Evolutionary conservation across 2,797 vertebrate genomes (phyloP).

Genomic region (Diceros bicornis): DNA sequence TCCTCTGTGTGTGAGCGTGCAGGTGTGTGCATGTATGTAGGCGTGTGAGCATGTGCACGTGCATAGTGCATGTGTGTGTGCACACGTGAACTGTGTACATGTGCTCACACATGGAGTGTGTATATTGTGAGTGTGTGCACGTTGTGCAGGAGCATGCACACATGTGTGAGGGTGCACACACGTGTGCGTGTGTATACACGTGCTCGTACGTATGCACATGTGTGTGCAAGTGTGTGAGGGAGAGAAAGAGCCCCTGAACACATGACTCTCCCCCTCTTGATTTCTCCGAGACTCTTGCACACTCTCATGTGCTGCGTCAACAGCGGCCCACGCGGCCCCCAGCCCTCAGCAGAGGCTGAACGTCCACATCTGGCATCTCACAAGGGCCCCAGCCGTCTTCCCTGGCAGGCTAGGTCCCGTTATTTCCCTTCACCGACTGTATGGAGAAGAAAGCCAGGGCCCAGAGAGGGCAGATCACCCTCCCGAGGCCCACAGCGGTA

Average conservation of each 20-base stretch:
- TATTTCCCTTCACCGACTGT: fast-evolving
- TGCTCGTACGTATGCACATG: fast-evolving
- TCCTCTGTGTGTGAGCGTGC: fast-evolving
- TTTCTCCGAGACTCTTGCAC: fast-evolving
- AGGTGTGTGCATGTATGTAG: fast-evolving
- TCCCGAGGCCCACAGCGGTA: fast-evolving
- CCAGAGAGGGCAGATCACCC: too few species aligned
- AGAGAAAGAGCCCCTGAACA: neutral
- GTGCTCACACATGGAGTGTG: neutral
- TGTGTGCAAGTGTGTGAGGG: neutral
- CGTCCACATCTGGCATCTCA: neutral
- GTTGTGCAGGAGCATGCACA: neutral
- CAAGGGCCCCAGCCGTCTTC: fast-evolving
- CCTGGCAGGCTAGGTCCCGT: fast-evolving
- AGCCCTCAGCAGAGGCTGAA: fast-evolving
- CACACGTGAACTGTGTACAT: neutral
- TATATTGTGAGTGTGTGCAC: too few species aligned
- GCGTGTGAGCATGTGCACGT: neutral
- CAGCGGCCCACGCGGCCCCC: fast-evolving
- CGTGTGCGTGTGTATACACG: fast-evolving
- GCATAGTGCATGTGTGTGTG: neutral
- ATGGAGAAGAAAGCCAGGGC: neutral
- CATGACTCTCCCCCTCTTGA: fast-evolving
- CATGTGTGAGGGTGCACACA: neutral
- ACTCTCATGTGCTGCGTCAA: fast-evolving